Evolutionary conservation across 2,113 vertebrate genomes (phyloP).

Genomic region (Fukomys damarensis): DNA sequence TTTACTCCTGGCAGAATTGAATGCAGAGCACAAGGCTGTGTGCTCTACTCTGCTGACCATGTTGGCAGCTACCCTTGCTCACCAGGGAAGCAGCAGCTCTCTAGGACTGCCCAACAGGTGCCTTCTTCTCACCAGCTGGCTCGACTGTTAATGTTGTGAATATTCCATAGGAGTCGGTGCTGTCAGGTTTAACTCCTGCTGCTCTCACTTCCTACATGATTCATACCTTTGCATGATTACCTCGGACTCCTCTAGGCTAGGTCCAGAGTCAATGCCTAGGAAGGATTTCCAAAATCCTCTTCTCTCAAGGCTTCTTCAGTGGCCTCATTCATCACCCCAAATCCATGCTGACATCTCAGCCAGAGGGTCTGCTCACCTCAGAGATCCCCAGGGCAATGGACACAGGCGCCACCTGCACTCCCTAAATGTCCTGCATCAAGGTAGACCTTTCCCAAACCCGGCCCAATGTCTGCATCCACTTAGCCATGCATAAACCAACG

Average conservation of each 20-base stretch:
- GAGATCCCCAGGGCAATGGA: neutral
- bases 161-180: neutral
- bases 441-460: neutral
- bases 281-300: neutral
- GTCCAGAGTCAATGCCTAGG: neutral
- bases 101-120: no score
- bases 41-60: neutral
- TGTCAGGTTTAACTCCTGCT: neutral
- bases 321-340: rapidly evolving
- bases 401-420: neutral
- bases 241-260: neutral
- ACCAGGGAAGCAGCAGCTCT: neutral
- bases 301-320: neutral
- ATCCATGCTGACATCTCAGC: neutral
- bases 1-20: neutral
- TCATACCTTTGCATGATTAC: neutral
- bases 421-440: neutral
- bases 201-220: neutral
- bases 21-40: rapidly evolving
- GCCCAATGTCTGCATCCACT: rapidly evolving
- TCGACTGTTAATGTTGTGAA: neutral
- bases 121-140: rapidly evolving
- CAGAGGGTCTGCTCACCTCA: neutral
- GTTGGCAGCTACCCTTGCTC: rapidly evolving
- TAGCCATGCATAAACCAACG: neutral